Conservation (phyloP, 2,797 vertebrate genomes). For the Hemitrygon akajei region DNA sequence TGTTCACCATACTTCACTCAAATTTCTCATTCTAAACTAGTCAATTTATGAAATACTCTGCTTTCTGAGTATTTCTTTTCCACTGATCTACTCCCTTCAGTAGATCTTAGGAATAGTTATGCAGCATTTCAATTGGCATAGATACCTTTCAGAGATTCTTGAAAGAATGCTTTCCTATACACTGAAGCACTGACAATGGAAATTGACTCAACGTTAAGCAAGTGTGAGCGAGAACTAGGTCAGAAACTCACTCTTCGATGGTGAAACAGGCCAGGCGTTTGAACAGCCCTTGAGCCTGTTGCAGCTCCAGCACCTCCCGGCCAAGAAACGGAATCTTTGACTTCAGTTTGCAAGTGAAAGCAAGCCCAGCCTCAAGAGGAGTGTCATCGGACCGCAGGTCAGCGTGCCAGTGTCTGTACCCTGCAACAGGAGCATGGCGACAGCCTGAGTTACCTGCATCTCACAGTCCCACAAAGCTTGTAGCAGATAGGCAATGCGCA, state of each 20-base stretch:
- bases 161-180: neutral
- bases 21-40: too few species aligned
- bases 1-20: slow-evolving; percentile 60
- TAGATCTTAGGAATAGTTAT: neutral
- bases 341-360: slow-evolving; percentile 90
- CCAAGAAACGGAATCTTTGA: slow-evolving; percentile 75
- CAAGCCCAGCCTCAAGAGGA: slow-evolving; percentile 80
- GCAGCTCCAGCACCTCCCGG: slow-evolving; percentile 70
- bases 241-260: slow-evolving; percentile 72
- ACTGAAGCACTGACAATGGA: neutral
- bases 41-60: too few species aligned
- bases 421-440: slow-evolving; percentile 51
- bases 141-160: too few species aligned
- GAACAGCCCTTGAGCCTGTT: slow-evolving; percentile 68
- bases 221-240: neutral
- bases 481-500: neutral
- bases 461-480: too few species aligned
- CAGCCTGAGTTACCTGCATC: neutral
- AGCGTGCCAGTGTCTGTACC: slow-evolving; percentile 89
- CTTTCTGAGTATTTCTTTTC: too few species aligned
- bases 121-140: neutral
- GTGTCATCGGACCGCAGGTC: slow-evolving; percentile 85
- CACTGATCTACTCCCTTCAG: too few species aligned
- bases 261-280: slow-evolving; percentile 85
- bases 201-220: neutral